Evolutionary conservation across 2,888 invertebrate genomes (phyloP), one percentile per base, ranked within the genome.

Genomic region (Nycteola revayana): DNA sequence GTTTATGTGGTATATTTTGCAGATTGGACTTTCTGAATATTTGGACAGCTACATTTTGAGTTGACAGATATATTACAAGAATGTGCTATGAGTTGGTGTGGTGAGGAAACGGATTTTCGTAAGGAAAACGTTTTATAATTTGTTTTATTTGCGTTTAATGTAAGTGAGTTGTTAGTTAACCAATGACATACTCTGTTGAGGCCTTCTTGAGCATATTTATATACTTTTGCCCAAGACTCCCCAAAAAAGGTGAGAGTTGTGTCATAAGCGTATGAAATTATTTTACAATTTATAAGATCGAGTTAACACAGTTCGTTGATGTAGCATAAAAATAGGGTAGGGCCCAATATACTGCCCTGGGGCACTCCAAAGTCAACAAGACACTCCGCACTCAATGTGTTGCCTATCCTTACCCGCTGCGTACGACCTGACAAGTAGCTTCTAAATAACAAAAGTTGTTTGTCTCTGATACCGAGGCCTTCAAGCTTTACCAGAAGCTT

Each of bases 181-280:
- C 10, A 25, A 7, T 9, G 25, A 10, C 25, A 25, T 6, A 25
- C 25, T 7, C 7, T 25, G 6, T 10, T 10, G 3, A 25, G 10
- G 10, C 25, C 25, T 25, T 25, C 9, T 10, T 25, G 25, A 10
- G 25, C 25, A 9, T 9, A 9, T 10, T 9, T 10, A 10, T 10
- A 25, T 5, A 10, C 25, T 3, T 10, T 25, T 9, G 9, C 10
- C 25, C 25, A 25, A 4, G 25, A 25, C 7, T 25, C 25, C 25
- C 25, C 25, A n/a, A n/a, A n/a, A n/a, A n/a, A n/a, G n/a, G 25
- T 25, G 1, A 25, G 25, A 25, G 25, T 10, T 25, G 10, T 25
- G 3, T 25, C 25, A 10, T 25, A 9, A 7, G 25, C 25, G 7
- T 25, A 25, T 2, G 10, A 10, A 25, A 25, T 25, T 1, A 25